These are phyloP conservation scores for Aspiorhynchus laticeps DNA, from an alignment of 2,113 vertebrate species.

Conservation along the genomic window DNA sequence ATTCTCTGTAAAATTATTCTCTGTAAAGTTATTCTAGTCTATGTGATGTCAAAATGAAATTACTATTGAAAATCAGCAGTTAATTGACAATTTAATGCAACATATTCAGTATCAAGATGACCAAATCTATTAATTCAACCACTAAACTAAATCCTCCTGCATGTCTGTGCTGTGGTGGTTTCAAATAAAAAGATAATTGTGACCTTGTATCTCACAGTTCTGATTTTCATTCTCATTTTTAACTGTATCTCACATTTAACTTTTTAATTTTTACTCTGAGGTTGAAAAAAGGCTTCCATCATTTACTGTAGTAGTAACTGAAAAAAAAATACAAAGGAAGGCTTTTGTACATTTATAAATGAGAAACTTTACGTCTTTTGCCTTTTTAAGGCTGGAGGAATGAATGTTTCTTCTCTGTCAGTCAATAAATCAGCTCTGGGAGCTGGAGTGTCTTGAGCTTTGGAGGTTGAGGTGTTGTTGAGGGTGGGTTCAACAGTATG, in stretches of 20 bases:
- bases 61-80: not conserved
- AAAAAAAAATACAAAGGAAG: not conserved
- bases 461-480: not conserved
- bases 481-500: conserved; percentile 16
- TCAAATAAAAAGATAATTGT: not conserved
- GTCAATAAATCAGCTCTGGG: not conserved
- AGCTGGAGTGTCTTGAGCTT: conserved; percentile 11
- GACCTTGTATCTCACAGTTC: not conserved
- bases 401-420: not conserved
- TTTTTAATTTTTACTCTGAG: not conserved
- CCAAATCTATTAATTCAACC: not conserved
- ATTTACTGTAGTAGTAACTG: not conserved
- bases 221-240: not conserved
- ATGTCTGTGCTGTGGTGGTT: not conserved
- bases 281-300: not conserved
- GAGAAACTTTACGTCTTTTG: not conserved
- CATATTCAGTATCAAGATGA: not conserved
- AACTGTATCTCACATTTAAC: not conserved
- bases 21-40: not conserved
- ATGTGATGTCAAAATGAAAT: not conserved
- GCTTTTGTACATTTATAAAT: not conserved
- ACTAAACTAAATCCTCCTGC: not conserved
- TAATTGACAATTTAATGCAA: not conserved
- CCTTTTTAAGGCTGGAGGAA: not conserved
- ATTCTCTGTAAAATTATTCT: too few species aligned